Evolutionary conservation across 1,140 invertebrate genomes (phyloP), one percentile per base, ranked within the genome.

Genomic region (Ridgeia piscesae): DNA sequence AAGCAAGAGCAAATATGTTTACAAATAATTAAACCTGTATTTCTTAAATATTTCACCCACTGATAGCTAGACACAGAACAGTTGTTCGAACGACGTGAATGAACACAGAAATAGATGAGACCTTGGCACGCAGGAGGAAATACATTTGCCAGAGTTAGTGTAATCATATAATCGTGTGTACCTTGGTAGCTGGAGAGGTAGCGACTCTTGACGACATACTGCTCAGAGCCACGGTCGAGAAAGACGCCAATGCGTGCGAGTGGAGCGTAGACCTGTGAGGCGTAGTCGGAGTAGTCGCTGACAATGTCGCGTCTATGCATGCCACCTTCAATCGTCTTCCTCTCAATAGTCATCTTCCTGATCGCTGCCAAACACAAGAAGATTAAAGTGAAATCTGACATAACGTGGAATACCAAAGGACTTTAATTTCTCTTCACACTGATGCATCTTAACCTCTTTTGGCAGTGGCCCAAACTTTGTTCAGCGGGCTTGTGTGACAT

Each of bases 211-310:
- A 96, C 95, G 9, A 95, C 94, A 93, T 95, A 96, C 92, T 96
- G 94, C 92, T 96, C 95, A 50, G 96, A 96, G 88, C 94, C 94
- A 17, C 95, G 93, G 91, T 96, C 96, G 6, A 95, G 92, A 93
- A 96, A 96, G 35, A 96, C 94, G 11, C 96, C 96, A 35, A 95
- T 94, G 31, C 96, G 92, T 8, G 95, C 96, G 35, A 96, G 93
- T 27, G 96, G 96, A 14, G 96, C 96, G 93, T 95, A 96, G 0
- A 94, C 94, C 93, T 96, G 95, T 14, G 95, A 96, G 34, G 94
- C 94, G 93, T 93, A 94, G 50, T 95, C 93, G 1, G 94, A 89
- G 93, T 95, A 96, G 0, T 96, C 95, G 0, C 95, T 91, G 91
- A 96, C 95, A 4, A 96, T 94, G 88, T 96, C 94, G 8, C 95